Base-by-base conservation (phyloP, 1,140 invertebrate genomes). In the Halictus rubicundus region DNA sequence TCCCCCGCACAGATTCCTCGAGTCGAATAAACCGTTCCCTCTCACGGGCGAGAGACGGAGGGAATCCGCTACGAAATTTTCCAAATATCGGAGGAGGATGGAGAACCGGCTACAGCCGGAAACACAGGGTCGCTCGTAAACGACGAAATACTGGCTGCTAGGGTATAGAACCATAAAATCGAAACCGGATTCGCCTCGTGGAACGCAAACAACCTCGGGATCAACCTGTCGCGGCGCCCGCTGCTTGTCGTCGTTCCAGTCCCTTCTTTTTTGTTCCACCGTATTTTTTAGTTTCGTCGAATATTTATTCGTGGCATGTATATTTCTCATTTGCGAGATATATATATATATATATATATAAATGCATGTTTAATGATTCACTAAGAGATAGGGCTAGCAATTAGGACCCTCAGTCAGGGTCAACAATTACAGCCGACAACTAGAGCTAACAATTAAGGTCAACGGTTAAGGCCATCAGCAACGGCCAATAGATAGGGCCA, bases 131-230 rank as follows among this genome's bases (percentile, higher is more conserved):
- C 74, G 76, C 39, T 84, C 83, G 84, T 90, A 91, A 91, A 91
- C 86, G 77, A 84, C 87, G 79, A 88, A 89, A 88, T 89, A 90
- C 88, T 81, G 87, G 77, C 85, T 82, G 68, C 84, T 54, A 63
- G 81, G 59, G 89, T 85, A 81, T 72, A 72, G 83, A 83, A 85
- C 81, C 80, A 88, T 92, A 91, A 92, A 91, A 90, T 90, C 82
- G 89, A 90, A 90, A 90, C 86, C 87, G 88, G 89, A 90, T 89
- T 87, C 82, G 64, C 80, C 60, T 65, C 64, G 75, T 69, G 83
- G 84, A 87, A 82, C 85, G 86, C 82, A 88, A 90, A 80, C 82
- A 83, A 84, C 77, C 78, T 68, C 14, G 27, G 68, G 59, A 71
- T 57, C 68, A 72, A 83, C 80, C 81, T 71, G 81, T 57, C 73